Percentiles rank a stretch among this genome's conserved stretches.
Conservation (phyloP, 2,888 invertebrate genomes). For the Mythimna albipuncta region DNA sequence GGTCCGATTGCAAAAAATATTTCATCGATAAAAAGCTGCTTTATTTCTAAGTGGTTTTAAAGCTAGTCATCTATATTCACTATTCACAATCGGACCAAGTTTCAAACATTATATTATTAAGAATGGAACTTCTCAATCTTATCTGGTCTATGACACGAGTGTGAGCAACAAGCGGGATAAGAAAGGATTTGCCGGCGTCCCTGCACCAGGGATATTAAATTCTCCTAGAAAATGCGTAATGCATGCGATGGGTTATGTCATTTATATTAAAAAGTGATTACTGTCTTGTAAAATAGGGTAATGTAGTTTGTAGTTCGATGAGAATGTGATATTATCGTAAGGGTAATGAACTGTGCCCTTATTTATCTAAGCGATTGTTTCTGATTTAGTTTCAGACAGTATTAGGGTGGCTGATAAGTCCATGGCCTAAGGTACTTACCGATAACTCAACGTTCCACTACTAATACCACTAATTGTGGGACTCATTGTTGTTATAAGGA, state of each 20-base stretch:
- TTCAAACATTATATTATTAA: neutral
- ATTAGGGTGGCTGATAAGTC: too few species aligned
- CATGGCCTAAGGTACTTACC: too few species aligned
- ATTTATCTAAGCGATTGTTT: too few species aligned
- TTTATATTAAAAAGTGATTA: slow-evolving; percentile 14
- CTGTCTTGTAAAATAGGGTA: neutral
- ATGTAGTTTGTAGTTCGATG: neutral
- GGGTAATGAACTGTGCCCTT: neutral
- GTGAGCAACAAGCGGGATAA: slow-evolving; percentile 36
- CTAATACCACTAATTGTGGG: too few species aligned
- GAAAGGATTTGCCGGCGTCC: slow-evolving; percentile 40
- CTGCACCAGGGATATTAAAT: slow-evolving; percentile 42
- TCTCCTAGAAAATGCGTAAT: slow-evolving; percentile 24
- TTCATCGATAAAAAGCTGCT: too few species aligned
- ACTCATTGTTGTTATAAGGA: too few species aligned
- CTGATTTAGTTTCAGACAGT: too few species aligned
- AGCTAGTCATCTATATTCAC: too few species aligned
- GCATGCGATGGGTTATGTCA: neutral
- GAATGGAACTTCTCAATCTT: neutral
- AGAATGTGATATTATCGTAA: neutral
- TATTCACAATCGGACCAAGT: neutral
- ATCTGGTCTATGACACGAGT: neutral
- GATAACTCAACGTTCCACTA: too few species aligned
- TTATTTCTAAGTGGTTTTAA: too few species aligned
- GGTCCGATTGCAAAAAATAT: too few species aligned